These are phyloP conservation scores for Platygyra sinensis DNA, from an alignment of 64 coral and sea anemone genomes.

Conservation along the genomic window DNA sequence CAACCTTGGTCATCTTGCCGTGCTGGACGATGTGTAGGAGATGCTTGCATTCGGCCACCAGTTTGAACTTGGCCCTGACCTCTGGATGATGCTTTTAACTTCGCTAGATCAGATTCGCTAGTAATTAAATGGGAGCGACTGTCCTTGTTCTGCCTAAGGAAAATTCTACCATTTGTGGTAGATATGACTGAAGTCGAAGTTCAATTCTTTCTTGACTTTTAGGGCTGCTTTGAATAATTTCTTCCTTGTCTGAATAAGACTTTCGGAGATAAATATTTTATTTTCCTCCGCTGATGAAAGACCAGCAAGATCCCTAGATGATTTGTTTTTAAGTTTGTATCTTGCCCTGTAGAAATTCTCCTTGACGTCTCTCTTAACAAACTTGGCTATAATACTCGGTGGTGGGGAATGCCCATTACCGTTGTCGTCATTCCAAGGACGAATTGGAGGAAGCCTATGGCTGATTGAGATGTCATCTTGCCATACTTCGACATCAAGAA, in stretches of 20 bases:
- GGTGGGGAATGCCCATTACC: constrained; percentile 1
- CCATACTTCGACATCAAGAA: not conserved
- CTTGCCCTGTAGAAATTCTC: constrained; percentile 38
- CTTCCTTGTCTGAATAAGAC: constrained; percentile 16
- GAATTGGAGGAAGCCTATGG: constrained; percentile 12
- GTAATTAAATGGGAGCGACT: constrained; percentile 31
- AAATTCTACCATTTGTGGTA: constrained; percentile 50
- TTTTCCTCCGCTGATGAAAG: not conserved
- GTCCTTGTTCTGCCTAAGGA: constrained; percentile 20
- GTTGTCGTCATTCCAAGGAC: constrained; percentile 3
- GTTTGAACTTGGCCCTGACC: no score
- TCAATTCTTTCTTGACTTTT: constrained; percentile 65
- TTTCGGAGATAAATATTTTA: constrained; percentile 40
- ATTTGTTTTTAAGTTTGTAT: constrained; percentile 53
- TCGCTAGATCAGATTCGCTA: constrained; percentile 43
- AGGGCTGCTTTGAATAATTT: constrained; percentile 47
- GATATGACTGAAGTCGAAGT: constrained; percentile 59
- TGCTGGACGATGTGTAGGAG: constrained; percentile 25
- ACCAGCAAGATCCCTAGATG: constrained; percentile 35
- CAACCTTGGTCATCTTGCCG: not conserved
- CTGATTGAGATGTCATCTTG: constrained; percentile 23
- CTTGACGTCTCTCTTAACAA: constrained; percentile 31
- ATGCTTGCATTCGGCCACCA: no score
- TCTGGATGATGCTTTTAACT: constrained; percentile 42
- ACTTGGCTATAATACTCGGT: constrained; percentile 26